Conservation (phyloP, 2,113 vertebrate species). For the Ochotona princeps region DNA sequence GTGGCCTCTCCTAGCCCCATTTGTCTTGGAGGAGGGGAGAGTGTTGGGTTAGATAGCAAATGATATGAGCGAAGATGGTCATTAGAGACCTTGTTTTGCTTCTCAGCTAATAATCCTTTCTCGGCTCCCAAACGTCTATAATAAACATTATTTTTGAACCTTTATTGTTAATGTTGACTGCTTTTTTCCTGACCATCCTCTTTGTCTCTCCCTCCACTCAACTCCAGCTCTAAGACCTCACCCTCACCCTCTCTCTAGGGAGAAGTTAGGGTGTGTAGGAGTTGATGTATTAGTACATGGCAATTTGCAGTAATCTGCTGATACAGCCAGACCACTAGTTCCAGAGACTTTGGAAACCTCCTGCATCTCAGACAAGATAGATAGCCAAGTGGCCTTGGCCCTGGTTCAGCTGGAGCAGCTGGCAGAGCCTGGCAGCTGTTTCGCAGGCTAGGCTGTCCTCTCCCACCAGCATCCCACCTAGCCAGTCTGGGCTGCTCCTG, state of each 20-base stretch:
- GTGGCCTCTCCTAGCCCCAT: neutral
- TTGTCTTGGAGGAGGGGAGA: neutral
- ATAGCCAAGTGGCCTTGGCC: neutral
- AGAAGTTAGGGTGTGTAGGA: neutral
- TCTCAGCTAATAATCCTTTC: neutral
- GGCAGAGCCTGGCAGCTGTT: neutral
- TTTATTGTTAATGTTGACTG: neutral
- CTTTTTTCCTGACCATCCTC: neutral
- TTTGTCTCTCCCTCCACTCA: neutral
- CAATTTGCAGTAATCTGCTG: neutral
- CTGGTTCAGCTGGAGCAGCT: neutral
- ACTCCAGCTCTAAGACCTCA: neutral
- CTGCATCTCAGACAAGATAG: neutral
- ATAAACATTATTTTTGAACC: neutral
- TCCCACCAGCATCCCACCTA: neutral
- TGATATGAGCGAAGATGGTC: neutral
- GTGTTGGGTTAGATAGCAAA: neutral
- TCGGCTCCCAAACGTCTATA: neutral
- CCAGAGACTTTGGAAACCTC: neutral
- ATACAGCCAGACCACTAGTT: neutral
- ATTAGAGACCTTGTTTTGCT: neutral
- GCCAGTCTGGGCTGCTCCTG: neutral
- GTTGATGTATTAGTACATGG: neutral
- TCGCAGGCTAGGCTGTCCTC: neutral
- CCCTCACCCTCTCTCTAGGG: neutral